Base-by-base conservation (phyloP, 1,140 invertebrate species). In the Euwallacea similis region DNA sequence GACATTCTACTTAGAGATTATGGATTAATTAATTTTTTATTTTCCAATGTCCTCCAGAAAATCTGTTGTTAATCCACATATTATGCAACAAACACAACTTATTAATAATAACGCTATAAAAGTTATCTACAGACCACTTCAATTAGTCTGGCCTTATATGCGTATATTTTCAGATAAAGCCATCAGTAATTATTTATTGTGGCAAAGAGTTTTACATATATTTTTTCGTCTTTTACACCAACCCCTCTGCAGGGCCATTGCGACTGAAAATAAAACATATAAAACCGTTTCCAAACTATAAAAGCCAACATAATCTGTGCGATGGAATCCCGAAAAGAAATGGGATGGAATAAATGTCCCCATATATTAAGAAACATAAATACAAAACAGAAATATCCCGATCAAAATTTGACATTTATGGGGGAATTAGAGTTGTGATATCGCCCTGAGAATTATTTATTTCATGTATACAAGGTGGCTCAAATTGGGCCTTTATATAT, bases 341-440 rank as follows among this genome's bases (percentile, higher is more conserved):
- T 42, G 15, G n/a, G 9, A 46, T 41, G 44, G 9, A 62, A 62
- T 62, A 62, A 62, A 62, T 62, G 41, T 62, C 13, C 10, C 15
- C 6, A 59, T 59, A 59, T 59, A 59, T 59, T 11, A 21, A 59
- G 56, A 16, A 2, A 59, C 33, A 16, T 59, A 59, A 59, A 59
- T 59, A 59, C 56, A 59, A 59, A 59, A 59, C 56, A 59, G 56
- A 59, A 59, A 59, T 59, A 59, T 59, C 33, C 15, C 56, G 56
- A 59, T 59, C 56, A 59, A 9, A 59, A 21, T 59, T 10, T 59
- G 56, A 59, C 56, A 59, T 16, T 59, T 59, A 59, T 59, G 11
- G 56, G 15, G 15, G 15, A 59, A 59, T 59, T 59, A 59, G 56
- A 59, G 16, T 59, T 59, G 9, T 11, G 56, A 59, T 6, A 59